Percentiles rank a stretch among this genome's conserved stretches.
Conservation (phyloP, 2,888 invertebrate species). For the Cephus rjabovi region DNA sequence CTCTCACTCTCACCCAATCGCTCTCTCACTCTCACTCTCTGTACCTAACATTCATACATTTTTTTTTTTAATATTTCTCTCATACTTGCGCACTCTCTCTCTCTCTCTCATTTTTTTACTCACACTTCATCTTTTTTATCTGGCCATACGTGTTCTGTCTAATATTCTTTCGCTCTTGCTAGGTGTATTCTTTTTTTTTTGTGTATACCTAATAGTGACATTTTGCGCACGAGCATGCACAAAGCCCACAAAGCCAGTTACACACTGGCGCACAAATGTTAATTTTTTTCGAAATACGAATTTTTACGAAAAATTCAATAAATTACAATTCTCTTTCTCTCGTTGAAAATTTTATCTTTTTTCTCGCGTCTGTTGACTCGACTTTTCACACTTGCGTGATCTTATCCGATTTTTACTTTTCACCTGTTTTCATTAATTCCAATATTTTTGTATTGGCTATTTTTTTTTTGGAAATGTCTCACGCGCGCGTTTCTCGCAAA, state of each 20-base stretch:
- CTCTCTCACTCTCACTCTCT: constrained; percentile 36
- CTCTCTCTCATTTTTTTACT: constrained; percentile 13
- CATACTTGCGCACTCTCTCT: constrained; percentile 10
- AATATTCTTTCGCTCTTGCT: constrained; percentile 14
- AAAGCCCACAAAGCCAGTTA: constrained; percentile 49
- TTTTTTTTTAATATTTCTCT: not conserved
- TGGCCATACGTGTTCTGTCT: not conserved
- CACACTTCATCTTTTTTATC: constrained; percentile 9
- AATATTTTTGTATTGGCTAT: constrained; percentile 12
- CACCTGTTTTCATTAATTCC: not conserved
- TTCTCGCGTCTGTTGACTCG: not conserved
- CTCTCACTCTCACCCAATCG: constrained; percentile 27
- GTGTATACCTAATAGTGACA: constrained; percentile 47
- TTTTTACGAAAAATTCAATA: not conserved
- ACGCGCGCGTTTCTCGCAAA: not conserved
- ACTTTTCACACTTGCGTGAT: not conserved
- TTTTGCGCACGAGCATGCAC: constrained; percentile 52
- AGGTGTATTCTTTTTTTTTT: constrained; percentile 48
- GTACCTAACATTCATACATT: not conserved
- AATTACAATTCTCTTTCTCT: not conserved
- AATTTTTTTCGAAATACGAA: constrained; percentile 8
- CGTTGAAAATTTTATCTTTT: not conserved
- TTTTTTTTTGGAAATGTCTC: constrained; percentile 27
- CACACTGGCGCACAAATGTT: constrained; percentile 57
- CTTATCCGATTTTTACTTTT: constrained; percentile 1